phyloP scores from a whole-genome alignment of 2,113 vertebrate species.

The Syngnathoides biaculeatus region DNA sequence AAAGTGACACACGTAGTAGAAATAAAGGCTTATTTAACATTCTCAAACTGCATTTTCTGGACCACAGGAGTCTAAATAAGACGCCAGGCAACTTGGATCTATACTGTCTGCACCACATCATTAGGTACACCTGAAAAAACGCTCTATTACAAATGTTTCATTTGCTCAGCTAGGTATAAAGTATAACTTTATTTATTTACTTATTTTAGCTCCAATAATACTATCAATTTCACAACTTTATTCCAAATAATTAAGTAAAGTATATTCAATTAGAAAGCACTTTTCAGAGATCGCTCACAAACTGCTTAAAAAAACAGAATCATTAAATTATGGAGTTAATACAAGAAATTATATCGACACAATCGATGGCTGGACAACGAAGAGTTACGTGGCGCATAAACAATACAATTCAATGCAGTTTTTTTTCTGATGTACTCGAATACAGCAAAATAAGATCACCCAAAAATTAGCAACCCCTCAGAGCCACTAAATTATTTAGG shows the following conservation, averaged over 20 bases:
- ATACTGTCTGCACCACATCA: neutral
- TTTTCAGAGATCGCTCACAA: neutral
- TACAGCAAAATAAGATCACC: neutral
- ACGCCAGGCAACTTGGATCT: conserved; percentile 13
- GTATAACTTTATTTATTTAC: no score
- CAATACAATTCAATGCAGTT: no score
- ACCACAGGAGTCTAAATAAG: conserved; percentile 77
- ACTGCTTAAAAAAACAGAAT: neutral
- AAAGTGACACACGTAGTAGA: conserved; percentile 79
- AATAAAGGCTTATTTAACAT: conserved; percentile 77
- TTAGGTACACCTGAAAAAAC: neutral
- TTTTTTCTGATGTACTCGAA: neutral
- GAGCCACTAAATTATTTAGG: neutral
- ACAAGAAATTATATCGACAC: neutral
- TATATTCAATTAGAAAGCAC: no score
- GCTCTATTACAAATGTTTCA: no score
- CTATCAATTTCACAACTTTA: no score
- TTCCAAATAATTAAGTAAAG: neutral
- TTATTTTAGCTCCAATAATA: no score
- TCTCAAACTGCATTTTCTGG: conserved; percentile 79
- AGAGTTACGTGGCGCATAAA: no score
- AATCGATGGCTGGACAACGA: no score
- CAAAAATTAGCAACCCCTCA: neutral
- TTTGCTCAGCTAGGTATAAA: no score
- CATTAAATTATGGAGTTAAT: neutral